These are phyloP conservation scores for Catocala fraxini DNA, from an alignment of 2,888 invertebrate species.

Conservation along the genomic window DNA sequence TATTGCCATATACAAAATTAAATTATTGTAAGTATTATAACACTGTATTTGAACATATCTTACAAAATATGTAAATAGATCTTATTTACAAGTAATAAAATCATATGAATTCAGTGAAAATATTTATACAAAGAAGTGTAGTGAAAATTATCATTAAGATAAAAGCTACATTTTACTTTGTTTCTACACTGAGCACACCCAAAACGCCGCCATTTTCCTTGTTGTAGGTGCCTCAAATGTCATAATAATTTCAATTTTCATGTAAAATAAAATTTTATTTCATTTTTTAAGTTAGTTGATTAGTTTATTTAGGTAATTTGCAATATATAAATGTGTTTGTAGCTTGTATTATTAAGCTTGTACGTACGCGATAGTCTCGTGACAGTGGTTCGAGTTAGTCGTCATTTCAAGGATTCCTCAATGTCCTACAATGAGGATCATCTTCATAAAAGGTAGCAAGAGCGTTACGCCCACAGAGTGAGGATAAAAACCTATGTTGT, in stretches of 20 bases:
- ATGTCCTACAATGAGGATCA: constrained; percentile 80
- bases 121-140: too few relatives aligned
- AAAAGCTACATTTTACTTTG: neutral
- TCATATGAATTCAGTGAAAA: too few relatives aligned
- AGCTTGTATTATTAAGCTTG: constrained; percentile 58
- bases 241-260: constrained; percentile 85
- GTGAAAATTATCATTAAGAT: neutral
- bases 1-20: constrained; percentile 25
- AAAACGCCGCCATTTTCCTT: constrained; percentile 84
- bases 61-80: too few relatives aligned
- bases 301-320: constrained; percentile 62
- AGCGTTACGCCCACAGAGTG: constrained; percentile 71
- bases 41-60: too few relatives aligned
- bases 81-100: too few relatives aligned
- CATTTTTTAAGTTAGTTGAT: constrained; percentile 76
- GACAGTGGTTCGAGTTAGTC: constrained; percentile 70
- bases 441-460: constrained; percentile 80
- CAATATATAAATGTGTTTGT: constrained; percentile 59
- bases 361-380: constrained; percentile 54
- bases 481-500: constrained; percentile 56
- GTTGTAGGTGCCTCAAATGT: constrained; percentile 87
- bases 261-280: constrained; percentile 79
- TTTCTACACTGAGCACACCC: constrained; percentile 54
- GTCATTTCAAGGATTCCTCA: constrained; percentile 83
- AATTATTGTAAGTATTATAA: neutral